Evolutionary conservation across 2,888 invertebrate genomes (phyloP).

Genomic region (Cataglyphis albicans): DNA sequence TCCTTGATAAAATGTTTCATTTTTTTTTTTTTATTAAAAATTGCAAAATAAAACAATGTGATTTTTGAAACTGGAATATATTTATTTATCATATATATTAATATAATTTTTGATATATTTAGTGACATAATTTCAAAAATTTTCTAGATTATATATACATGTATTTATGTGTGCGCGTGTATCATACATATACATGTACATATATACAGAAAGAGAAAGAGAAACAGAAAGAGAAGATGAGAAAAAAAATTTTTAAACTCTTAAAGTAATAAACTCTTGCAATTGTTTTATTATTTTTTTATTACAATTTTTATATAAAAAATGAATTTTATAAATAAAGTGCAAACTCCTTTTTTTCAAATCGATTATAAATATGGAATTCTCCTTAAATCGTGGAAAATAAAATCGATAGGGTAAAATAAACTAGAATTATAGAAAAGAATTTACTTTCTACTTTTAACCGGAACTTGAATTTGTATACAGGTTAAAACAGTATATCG

Average conservation of each 20-base stretch:
- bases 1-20: background rate
- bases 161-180: background rate
- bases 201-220: background rate
- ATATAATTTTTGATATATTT: background rate
- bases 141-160: background rate
- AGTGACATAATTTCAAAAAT: background rate
- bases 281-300: background rate
- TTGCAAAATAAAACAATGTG: background rate
- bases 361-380: background rate
- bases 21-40: background rate
- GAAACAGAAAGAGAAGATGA: background rate
- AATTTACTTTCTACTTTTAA: background rate
- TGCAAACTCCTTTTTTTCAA: background rate
- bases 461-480: background rate
- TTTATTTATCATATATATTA: background rate
- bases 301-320: background rate
- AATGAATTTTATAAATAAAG: background rate
- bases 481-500: conserved; percentile 26
- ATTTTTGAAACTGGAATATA: background rate
- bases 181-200: background rate
- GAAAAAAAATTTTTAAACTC: background rate
- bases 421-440: background rate
- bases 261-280: background rate
- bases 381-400: background rate
- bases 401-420: background rate